Percentiles rank a stretch among this genome's conserved stretches.
phyloP scores from a whole-genome alignment of 2,888 invertebrate genomes.

The Chrysolina haemoptera region DNA sequence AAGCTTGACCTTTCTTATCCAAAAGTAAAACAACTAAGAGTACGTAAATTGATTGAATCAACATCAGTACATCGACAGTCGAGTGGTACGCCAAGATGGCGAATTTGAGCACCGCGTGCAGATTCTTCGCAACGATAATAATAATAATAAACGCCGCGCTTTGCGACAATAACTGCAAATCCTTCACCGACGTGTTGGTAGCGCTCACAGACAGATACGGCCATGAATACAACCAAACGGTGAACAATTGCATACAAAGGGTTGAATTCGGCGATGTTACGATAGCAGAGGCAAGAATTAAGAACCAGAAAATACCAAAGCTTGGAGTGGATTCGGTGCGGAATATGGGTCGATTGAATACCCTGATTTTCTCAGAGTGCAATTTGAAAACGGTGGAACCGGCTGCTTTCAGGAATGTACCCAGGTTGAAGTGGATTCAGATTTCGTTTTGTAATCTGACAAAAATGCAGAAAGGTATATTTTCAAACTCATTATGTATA shows the following conservation, averaged over 20 bases:
- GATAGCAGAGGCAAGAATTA: constrained; percentile 41
- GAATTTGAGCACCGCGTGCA: neutral
- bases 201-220: constrained; percentile 21
- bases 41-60: neutral
- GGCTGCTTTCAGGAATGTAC: constrained; percentile 46
- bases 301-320: constrained; percentile 49
- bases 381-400: constrained; percentile 35
- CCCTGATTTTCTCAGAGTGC: constrained; percentile 45
- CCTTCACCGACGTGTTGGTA: constrained; percentile 30
- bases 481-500: too few species aligned
- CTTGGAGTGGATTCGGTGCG: constrained; percentile 47
- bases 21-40: neutral
- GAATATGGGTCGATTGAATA: constrained; percentile 50
- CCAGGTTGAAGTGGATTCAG: constrained; percentile 37
- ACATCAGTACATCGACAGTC: neutral
- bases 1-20: constrained; percentile 18
- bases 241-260: constrained; percentile 47
- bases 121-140: neutral
- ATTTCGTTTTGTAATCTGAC: constrained; percentile 43
- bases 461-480: constrained; percentile 40
- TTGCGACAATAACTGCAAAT: neutral
- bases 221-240: constrained; percentile 25
- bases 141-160: constrained; percentile 9
- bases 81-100: constrained; percentile 5
- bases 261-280: constrained; percentile 39